Conservation (phyloP, 2,113 vertebrate genomes). For the Marmota monax region DNA sequence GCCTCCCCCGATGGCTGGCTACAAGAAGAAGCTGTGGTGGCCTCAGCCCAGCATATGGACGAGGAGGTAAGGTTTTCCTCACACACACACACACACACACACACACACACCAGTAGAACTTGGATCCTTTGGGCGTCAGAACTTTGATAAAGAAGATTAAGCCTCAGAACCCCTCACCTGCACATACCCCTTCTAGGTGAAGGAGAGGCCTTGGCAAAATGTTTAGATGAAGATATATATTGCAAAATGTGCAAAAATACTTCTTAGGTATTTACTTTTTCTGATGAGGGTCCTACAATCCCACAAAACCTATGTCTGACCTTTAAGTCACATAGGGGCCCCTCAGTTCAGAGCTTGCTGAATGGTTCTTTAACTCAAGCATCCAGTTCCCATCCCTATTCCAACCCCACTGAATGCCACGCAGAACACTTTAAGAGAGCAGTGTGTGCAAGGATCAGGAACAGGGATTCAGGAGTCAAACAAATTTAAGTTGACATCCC, state of each 20-base stretch:
- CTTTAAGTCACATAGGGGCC: neutral
- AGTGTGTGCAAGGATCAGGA: neutral
- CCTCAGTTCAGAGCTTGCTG: neutral
- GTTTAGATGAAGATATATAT: neutral
- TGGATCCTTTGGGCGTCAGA: neutral
- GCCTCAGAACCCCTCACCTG: neutral
- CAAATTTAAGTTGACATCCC: neutral
- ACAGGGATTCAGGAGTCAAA: neutral
- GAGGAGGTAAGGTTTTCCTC: neutral
- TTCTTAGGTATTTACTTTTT: neutral
- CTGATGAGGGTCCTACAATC: neutral
- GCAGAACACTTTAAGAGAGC: neutral
- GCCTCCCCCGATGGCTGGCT: constrained; percentile 39
- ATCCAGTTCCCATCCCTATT: neutral
- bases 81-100: too few relatives aligned
- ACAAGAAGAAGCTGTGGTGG: neutral
- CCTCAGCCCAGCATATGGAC: neutral
- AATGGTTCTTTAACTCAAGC: neutral
- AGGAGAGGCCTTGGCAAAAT: neutral
- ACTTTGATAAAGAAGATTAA: neutral
- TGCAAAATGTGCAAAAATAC: neutral
- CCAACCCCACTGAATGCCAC: neutral
- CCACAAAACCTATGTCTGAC: neutral
- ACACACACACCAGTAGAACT: neutral
- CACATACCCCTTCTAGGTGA: neutral